phyloP scores from a whole-genome alignment of 2,113 vertebrate species.

The Prochilodus magdalenae region DNA sequence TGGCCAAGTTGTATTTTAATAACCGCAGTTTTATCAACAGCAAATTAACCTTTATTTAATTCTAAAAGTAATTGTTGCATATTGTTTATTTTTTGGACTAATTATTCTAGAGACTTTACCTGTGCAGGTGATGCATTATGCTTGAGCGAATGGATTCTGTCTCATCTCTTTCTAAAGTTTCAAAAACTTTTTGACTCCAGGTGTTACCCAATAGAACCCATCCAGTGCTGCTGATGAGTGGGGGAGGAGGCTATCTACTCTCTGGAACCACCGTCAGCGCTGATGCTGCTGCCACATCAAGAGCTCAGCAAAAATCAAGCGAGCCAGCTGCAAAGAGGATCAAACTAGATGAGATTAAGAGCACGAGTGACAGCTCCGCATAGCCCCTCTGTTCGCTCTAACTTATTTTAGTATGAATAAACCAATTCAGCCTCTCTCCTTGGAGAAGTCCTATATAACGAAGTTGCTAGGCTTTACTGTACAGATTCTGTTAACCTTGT shows the following conservation, averaged over 20 bases:
- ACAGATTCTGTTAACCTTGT: slow-evolving; percentile 44
- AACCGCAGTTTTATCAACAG: too few relatives aligned
- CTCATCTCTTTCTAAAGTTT: not conserved
- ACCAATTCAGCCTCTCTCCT: slow-evolving; percentile 15
- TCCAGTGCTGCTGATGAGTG: slow-evolving; percentile 92
- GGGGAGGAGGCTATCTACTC: slow-evolving; percentile 91
- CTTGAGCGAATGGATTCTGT: too few relatives aligned
- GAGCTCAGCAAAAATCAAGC: slow-evolving; percentile 64
- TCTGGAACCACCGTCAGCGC: slow-evolving; percentile 86
- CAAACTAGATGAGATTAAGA: slow-evolving; percentile 79
- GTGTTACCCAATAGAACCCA: slow-evolving; percentile 95
- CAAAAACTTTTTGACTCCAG: slow-evolving; percentile 65
- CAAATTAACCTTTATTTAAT: too few relatives aligned
- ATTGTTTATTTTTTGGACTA: not conserved
- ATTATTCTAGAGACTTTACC: not conserved
- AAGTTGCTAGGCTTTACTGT: slow-evolving; percentile 40
- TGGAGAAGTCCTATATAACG: slow-evolving; percentile 17
- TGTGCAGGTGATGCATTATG: not conserved
- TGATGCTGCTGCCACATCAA: slow-evolving; percentile 66
- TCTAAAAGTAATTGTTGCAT: too few relatives aligned
- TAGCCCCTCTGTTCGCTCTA: slow-evolving; percentile 34
- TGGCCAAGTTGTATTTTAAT: too few relatives aligned
- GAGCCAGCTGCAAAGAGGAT: slow-evolving; percentile 88
- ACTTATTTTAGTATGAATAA: slow-evolving; percentile 42
- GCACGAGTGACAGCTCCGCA: slow-evolving; percentile 51